phyloP scores from a whole-genome alignment of 2,113 vertebrate genomes.

The Eclectus roratus region DNA sequence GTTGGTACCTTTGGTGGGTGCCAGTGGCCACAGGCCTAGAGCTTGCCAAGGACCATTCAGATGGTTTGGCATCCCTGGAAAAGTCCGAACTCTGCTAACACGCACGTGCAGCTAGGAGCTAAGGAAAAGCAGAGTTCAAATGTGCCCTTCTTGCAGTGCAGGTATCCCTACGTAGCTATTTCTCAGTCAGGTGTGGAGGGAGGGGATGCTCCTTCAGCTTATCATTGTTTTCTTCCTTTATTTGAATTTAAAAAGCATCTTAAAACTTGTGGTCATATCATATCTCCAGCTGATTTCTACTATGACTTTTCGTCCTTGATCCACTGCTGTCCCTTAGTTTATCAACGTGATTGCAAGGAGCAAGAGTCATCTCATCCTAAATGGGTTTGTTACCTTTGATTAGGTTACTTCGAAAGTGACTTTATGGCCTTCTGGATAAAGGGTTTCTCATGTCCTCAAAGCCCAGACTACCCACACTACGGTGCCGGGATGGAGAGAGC shows the following conservation, averaged over 20 bases:
- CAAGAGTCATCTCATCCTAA: neutral
- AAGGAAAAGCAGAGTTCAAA: neutral
- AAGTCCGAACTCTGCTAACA: neutral
- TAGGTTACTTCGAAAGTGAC: neutral
- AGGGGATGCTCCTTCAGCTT: neutral
- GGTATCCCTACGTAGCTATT: neutral
- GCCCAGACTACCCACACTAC: neutral
- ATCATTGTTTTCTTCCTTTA: neutral
- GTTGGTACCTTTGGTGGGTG: neutral
- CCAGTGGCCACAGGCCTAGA: fast-evolving
- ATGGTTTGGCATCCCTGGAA: neutral
- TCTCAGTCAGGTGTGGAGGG: fast-evolving
- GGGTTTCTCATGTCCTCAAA: neutral
- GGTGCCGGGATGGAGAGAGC: neutral
- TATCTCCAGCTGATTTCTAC: neutral
- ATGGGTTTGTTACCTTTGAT: neutral
- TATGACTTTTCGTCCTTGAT: neutral
- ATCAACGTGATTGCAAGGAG: neutral
- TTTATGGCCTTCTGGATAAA: neutral
- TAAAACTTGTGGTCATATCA: neutral
- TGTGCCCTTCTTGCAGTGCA: too few relatives aligned
- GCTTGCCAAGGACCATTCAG: neutral
- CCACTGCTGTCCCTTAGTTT: neutral
- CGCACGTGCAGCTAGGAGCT: neutral
- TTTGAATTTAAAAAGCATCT: neutral